These are phyloP conservation scores for Smittia aterrima DNA, from an alignment of 2,888 invertebrate species.

Conservation along the genomic window DNA sequence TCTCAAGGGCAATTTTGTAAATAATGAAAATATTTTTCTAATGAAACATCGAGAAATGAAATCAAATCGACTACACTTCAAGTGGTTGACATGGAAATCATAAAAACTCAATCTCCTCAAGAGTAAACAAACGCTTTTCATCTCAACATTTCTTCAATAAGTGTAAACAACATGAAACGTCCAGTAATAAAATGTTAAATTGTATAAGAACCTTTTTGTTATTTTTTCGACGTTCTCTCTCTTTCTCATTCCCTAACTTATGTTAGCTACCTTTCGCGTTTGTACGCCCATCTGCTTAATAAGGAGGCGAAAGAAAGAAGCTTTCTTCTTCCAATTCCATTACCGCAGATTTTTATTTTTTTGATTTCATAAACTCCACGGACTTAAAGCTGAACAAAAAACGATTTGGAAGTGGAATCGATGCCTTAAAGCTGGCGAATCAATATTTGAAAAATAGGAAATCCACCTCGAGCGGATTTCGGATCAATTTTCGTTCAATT, in stretches of 20 bases:
- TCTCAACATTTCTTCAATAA: no score
- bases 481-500: conserved; percentile 9
- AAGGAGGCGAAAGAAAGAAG: not conserved
- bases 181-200: conserved; percentile 19
- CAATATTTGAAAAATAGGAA: not conserved
- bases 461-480: conserved; percentile 6
- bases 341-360: not conserved
- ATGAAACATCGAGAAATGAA: not conserved
- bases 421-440: not conserved
- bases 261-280: not conserved
- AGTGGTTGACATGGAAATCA: no score
- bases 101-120: not conserved
- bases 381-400: not conserved
- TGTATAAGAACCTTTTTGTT: conserved; percentile 16
- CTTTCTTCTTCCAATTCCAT: not conserved
- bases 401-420: not conserved
- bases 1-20: no score
- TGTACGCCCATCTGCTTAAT: not conserved
- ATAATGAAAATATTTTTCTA: not conserved
- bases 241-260: not conserved
- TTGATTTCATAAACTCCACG: not conserved
- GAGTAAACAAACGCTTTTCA: not conserved
- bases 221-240: not conserved
- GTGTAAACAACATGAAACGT: conserved; percentile 13
- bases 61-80: not conserved